phyloP scores from a whole-genome alignment of 1,140 invertebrate genomes.

The Tribolium madens region DNA sequence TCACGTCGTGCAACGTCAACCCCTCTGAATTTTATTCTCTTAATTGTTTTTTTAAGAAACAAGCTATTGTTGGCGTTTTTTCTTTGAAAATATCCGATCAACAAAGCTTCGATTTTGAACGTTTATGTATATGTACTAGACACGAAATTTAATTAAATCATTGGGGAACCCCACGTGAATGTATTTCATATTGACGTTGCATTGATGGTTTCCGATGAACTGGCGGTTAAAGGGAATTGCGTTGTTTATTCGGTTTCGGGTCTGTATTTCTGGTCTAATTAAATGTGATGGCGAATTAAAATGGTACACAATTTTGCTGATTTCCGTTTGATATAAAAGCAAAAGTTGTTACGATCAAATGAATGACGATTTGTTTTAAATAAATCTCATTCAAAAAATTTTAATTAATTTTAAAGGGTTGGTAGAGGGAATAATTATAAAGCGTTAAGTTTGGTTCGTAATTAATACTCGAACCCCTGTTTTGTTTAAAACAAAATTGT shows the following conservation, averaged over 20 bases:
- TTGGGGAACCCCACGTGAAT: not conserved
- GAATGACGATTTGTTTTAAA: too few species aligned
- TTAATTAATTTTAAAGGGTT: conserved; percentile 18
- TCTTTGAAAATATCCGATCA: too few species aligned
- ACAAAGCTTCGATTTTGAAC: conserved; percentile 2
- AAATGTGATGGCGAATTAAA: not conserved
- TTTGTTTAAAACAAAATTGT: conserved; percentile 25
- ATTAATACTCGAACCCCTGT: conserved; percentile 24
- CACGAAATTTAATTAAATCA: conserved; percentile 29
- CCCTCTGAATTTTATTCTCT: not conserved
- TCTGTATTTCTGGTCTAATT: not conserved
- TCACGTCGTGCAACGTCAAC: conserved; percentile 1
- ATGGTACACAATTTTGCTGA: too few species aligned
- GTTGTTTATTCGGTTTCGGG: not conserved
- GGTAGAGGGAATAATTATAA: conserved; percentile 33
- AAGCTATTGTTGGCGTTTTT: not conserved
- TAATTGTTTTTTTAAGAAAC: conserved; percentile 11
- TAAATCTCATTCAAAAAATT: too few species aligned
- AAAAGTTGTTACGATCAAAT: too few species aligned
- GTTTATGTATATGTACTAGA: conserved; percentile 15
- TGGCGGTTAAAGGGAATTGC: not conserved
- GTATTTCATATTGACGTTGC: not conserved
- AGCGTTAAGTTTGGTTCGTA: conserved; percentile 39
- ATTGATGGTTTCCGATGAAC: conserved; percentile 5
- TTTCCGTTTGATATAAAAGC: too few species aligned